Conservation (phyloP, 2,113 vertebrate species). For the Gopherus evgoodei region DNA sequence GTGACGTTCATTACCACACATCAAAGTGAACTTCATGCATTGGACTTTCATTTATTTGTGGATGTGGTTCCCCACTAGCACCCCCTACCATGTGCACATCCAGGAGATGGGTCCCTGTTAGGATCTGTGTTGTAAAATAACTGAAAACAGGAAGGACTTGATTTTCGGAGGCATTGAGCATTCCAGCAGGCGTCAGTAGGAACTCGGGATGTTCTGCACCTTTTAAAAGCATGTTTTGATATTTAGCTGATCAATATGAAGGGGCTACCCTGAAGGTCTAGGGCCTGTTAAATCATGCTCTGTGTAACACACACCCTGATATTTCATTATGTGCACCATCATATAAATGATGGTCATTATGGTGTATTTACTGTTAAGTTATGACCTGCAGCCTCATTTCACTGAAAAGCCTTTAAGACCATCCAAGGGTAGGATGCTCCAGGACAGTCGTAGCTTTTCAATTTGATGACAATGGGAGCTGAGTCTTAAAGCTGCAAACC, state of each 20-base stretch:
- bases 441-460: neutral
- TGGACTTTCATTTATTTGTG: neutral
- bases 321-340: rapidly evolving
- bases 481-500: too few species aligned
- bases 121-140: rapidly evolving
- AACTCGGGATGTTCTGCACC: rapidly evolving
- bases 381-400: conserved; percentile 28
- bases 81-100: neutral
- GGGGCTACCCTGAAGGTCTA: neutral
- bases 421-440: neutral
- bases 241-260: neutral
- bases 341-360: neutral
- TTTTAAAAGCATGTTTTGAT: neutral
- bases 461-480: neutral
- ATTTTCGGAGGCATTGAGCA: neutral
- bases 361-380: neutral
- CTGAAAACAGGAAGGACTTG: rapidly evolving
- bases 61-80: neutral
- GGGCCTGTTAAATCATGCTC: neutral
- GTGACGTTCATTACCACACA: conserved; percentile 32
- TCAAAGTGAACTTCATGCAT: neutral
- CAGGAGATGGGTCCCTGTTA: neutral
- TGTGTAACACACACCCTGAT: neutral
- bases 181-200: neutral
- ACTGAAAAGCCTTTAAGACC: conserved; percentile 33